Evolutionary conservation across 1,140 invertebrate species (phyloP).

Genomic region (Brachionus rubens): DNA sequence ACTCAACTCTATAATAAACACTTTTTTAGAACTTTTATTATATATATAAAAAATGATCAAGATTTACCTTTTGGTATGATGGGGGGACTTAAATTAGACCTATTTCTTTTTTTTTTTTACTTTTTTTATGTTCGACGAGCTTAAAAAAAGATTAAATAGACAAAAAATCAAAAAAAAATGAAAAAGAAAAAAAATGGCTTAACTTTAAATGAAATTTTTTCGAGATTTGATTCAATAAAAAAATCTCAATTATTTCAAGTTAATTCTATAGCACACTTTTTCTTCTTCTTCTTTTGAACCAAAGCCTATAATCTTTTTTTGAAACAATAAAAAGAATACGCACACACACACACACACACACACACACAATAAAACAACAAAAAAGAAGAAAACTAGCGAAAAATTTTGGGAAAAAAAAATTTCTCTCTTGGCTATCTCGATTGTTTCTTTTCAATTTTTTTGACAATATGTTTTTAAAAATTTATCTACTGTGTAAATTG

Average conservation of each 20-base stretch:
- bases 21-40: too few species aligned
- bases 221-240: background rate
- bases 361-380: too few species aligned
- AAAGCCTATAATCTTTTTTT: slow-evolving; percentile 38
- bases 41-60: too few species aligned
- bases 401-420: slow-evolving; percentile 2
- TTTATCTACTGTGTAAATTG: slow-evolving; percentile 39
- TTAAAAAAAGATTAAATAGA: slow-evolving; percentile 18
- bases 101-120: background rate
- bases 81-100: slow-evolving; percentile 8
- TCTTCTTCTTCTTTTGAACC: background rate
- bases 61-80: slow-evolving; percentile 24
- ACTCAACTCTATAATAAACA: too few species aligned
- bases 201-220: too few species aligned
- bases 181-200: too few species aligned
- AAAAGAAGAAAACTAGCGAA: too few species aligned
- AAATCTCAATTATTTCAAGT: slow-evolving; percentile 42
- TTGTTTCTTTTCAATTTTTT: background rate
- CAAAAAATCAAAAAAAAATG: too few species aligned
- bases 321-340: too few species aligned
- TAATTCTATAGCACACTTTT: slow-evolving; percentile 41
- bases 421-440: background rate
- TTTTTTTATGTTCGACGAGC: background rate
- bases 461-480: slow-evolving; percentile 19
- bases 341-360: too few species aligned